Percentiles rank a stretch among this genome's conserved stretches.
phyloP scores from a whole-genome alignment of 2,113 vertebrate genomes.

The Onychorhynchus coronatus region DNA sequence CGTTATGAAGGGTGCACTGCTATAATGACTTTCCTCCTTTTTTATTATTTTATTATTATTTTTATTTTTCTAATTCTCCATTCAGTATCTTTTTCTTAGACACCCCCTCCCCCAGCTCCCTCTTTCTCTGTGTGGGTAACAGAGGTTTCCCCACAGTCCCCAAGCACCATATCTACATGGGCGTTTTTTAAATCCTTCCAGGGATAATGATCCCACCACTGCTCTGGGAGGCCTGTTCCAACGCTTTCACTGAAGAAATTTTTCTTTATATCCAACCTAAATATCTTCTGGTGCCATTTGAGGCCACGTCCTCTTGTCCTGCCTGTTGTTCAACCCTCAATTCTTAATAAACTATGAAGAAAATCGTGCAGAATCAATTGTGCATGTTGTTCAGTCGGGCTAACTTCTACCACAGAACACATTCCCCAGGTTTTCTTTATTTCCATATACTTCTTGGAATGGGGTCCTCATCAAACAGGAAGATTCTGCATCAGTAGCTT shows the following conservation, averaged over 20 bases:
- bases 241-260: background rate
- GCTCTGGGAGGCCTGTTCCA: background rate
- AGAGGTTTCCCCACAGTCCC: background rate
- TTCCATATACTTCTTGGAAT: background rate
- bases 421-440: background rate
- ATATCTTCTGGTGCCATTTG: background rate
- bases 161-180: background rate
- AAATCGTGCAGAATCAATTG: rapidly evolving
- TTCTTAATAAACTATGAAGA: background rate
- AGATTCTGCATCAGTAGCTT: background rate
- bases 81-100: background rate
- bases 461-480: background rate
- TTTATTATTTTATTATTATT: too few species aligned
- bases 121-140: background rate
- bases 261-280: background rate
- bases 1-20: background rate
- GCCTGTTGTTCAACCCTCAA: background rate
- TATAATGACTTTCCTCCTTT: background rate
- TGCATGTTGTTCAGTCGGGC: background rate
- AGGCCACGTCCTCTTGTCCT: background rate
- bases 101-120: too few species aligned
- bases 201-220: background rate
- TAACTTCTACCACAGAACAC: background rate
- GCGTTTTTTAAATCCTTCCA: background rate
- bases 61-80: background rate